phyloP scores from a whole-genome alignment of 1,140 invertebrate species.

The Aplysia californica region DNA sequence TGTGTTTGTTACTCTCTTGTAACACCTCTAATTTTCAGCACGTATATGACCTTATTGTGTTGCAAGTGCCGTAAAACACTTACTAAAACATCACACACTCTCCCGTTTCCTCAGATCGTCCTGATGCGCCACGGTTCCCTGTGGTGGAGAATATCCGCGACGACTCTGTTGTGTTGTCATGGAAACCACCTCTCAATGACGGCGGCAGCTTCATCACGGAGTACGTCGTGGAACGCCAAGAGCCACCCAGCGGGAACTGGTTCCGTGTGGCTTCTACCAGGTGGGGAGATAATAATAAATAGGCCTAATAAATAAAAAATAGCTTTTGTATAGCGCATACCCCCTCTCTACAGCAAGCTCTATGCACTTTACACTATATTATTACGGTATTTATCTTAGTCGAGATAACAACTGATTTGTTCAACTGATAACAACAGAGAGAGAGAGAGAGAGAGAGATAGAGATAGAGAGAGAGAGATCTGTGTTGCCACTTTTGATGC shows the following conservation, averaged over 20 bases:
- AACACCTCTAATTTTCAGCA: too few relatives aligned
- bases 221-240: conserved; percentile 92
- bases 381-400: too few relatives aligned
- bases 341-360: too few relatives aligned
- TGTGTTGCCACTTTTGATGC: background rate
- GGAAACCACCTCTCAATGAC: conserved; percentile 87
- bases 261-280: conserved; percentile 92
- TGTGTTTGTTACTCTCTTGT: too few relatives aligned
- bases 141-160: conserved; percentile 93
- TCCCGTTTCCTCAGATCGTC: conserved; percentile 77
- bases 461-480: background rate
- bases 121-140: conserved; percentile 95
- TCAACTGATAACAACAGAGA: background rate
- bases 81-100: background rate
- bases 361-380: too few relatives aligned
- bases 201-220: conserved; percentile 96
- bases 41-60: too few relatives aligned
- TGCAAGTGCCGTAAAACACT: too few relatives aligned
- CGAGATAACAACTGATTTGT: background rate
- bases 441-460: background rate
- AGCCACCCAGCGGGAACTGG: conserved; percentile 94
- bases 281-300: conserved; percentile 36
- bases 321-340: too few relatives aligned
- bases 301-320: too few relatives aligned
- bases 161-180: conserved; percentile 94